Base-by-base conservation (phyloP, 1,140 invertebrate species). In the Eufriesea mexicana region DNA sequence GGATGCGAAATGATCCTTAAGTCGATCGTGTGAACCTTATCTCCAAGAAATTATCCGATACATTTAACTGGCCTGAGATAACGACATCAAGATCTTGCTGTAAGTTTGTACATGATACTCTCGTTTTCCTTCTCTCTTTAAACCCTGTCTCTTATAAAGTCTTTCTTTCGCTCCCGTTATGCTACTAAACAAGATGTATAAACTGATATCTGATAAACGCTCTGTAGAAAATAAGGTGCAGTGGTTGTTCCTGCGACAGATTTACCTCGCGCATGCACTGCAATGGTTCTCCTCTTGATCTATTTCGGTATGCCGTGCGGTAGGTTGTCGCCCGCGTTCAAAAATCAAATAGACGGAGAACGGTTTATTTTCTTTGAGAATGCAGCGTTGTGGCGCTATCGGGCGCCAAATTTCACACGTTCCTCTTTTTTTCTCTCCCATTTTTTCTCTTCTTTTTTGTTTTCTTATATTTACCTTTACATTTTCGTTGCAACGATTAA, bases 221-320 rank as follows among this genome's bases (percentile, higher is more conserved):
- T 18, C 67, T 23, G 71, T 86, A 79, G 42, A 55, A 25, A 77
- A 66, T 54, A 85, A 83, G 68, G 79, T 73, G 54, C 80, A 67
- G 75, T 88, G 80, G 70, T 79, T 85, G 79, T 84, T 75, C 76
- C 64, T 61, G 59, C 51, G 71, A 71, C 76, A 76, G 74, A 89
- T 88, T 89, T 86, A 86, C 73, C 64, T 70, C 57, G 59, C 62
- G 55, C 73, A 66, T 62, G 68, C 79, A 59, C 57, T 57, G 83
- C 81, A 85, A 86, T 89, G 80, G 72, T 82, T 84, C 75, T 76
- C 70, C 57, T 59, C 75, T 78, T 83, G 84, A 79, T 90, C 84
- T 89, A 89, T 88, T 88, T 87, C 80, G 80, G 89, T 89, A 85
- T 87, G 78, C 89, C 83, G 89, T 90, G 89, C 89, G 89, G 89